Evolutionary conservation across 1,140 invertebrate genomes (phyloP).

Genomic region (Cyclina sinensis): DNA sequence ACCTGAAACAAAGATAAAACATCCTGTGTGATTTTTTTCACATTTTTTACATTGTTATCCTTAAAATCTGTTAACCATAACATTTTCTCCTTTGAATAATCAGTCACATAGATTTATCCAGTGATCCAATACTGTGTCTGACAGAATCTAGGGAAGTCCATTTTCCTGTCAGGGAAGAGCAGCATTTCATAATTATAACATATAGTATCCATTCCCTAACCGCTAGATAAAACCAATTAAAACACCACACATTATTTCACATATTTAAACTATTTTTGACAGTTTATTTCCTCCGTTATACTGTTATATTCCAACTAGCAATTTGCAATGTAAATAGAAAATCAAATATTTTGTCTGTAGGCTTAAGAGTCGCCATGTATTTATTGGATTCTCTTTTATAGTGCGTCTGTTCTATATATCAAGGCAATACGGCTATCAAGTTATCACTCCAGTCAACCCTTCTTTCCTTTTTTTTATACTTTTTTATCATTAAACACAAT

Average conservation of each 20-base stretch:
- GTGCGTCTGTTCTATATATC: conserved; percentile 19
- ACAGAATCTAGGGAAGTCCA: neutral
- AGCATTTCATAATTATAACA: neutral
- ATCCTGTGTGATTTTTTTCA: conserved; percentile 60
- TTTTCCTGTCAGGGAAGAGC: neutral
- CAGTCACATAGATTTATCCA: conserved; percentile 19
- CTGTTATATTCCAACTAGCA: neutral
- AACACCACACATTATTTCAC: neutral
- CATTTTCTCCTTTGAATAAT: conserved; percentile 45
- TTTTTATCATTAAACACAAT: conserved; percentile 24
- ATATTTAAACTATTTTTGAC: neutral
- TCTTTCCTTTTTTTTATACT: neutral
- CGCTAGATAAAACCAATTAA: neutral
- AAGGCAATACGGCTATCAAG: neutral
- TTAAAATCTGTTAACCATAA: conserved; percentile 57
- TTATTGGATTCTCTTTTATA: conserved; percentile 30
- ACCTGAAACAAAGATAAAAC: conserved; percentile 59
- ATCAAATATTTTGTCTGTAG: conserved; percentile 53
- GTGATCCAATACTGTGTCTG: conserved; percentile 1
- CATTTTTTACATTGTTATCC: conserved; percentile 46
- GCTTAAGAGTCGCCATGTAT: conserved; percentile 19
- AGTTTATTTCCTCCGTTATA: neutral
- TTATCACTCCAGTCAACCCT: conserved; percentile 7
- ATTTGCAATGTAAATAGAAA: conserved; percentile 50
- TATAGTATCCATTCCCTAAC: neutral